These are phyloP conservation scores for Podotricha telesiphe DNA, from an alignment of 2,888 invertebrate genomes.

Conservation along the genomic window DNA sequence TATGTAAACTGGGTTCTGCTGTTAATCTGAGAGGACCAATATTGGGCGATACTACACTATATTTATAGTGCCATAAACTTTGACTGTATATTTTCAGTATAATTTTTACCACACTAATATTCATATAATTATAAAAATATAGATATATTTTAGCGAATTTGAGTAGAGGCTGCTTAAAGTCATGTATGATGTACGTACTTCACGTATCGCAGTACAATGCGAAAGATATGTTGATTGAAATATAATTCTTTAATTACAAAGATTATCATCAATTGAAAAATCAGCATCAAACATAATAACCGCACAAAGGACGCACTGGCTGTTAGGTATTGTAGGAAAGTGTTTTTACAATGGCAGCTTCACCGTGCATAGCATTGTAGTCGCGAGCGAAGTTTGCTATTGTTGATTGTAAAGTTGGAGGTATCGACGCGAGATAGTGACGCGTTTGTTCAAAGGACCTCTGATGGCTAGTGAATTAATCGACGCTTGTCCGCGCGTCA, in stretches of 20 bases:
- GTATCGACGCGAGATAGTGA: conserved; percentile 68
- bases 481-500: conserved; percentile 44
- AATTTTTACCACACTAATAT: not conserved
- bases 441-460: conserved; percentile 69
- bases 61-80: conserved; percentile 30
- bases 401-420: conserved; percentile 76
- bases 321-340: conserved; percentile 41
- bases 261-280: conserved; percentile 30
- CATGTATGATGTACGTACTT: not conserved
- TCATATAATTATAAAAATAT: too few relatives aligned
- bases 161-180: too few relatives aligned
- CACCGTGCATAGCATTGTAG: conserved; percentile 63
- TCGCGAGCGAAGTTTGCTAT: conserved; percentile 71
- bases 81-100: not conserved
- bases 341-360: conserved; percentile 52
- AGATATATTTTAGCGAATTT: too few relatives aligned
- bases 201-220: not conserved
- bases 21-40: conserved; percentile 70
- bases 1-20: conserved; percentile 60
- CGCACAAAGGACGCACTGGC: conserved; percentile 40
- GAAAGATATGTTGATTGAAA: not conserved
- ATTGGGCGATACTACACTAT: conserved; percentile 50
- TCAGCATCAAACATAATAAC: conserved; percentile 45
- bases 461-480: conserved; percentile 51
- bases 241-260: conserved; percentile 10